Conservation (phyloP, 2,113 vertebrate species). For the Plecturocebus donacophilus region DNA sequence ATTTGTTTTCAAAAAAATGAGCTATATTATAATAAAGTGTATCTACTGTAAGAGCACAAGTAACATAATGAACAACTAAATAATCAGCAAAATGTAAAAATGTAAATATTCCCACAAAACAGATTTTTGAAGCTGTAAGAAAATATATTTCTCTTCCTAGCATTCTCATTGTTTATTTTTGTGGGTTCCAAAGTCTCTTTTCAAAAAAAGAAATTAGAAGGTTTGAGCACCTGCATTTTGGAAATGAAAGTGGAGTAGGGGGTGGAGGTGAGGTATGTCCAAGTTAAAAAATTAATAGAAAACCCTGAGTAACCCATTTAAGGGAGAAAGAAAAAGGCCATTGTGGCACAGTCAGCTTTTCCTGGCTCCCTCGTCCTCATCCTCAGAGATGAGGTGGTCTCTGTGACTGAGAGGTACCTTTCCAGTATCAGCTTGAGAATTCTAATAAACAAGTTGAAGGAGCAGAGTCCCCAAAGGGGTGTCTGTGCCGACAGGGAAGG, state of each 20-base stretch:
- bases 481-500: constrained; percentile 61
- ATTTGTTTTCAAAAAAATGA: neutral
- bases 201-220: neutral
- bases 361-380: neutral
- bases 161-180: constrained; percentile 10
- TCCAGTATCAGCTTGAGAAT: constrained; percentile 13
- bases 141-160: neutral
- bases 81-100: neutral
- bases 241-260: fast-evolving
- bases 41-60: neutral
- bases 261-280: neutral
- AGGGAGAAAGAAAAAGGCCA: neutral
- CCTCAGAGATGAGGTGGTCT: neutral
- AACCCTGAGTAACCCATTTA: neutral
- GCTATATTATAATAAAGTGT: neutral
- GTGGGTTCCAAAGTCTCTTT: neutral
- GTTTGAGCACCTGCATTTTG: constrained; percentile 26
- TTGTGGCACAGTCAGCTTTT: neutral
- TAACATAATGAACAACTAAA: neutral
- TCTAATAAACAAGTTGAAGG: neutral
- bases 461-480: neutral
- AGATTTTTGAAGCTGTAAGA: neutral
- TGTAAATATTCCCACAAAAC: neutral
- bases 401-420: neutral
- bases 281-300: constrained; percentile 15